These are phyloP conservation scores for Trichacis sp. DNA, from an alignment of 2,888 invertebrate species.

Conservation along the genomic window DNA sequence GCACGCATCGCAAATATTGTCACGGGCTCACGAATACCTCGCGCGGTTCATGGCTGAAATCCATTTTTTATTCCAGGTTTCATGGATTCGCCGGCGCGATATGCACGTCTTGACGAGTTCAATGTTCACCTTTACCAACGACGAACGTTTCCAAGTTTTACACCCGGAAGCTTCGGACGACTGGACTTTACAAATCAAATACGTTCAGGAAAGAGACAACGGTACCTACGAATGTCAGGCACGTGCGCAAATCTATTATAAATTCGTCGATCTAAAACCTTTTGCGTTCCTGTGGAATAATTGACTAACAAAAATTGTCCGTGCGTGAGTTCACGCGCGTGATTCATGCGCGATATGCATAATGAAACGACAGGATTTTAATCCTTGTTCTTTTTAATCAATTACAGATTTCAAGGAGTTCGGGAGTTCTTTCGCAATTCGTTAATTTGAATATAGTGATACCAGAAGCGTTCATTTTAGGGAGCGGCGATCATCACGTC, in stretches of 20 bases:
- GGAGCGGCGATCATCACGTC: conserved; percentile 88
- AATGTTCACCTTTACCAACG: conserved; percentile 90
- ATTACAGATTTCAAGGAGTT: conserved; percentile 83
- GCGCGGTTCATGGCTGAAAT: too few relatives aligned
- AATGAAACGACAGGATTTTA: too few relatives aligned
- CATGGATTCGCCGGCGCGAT: conserved; percentile 91
- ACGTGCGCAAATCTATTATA: too few relatives aligned
- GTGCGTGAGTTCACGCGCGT: too few relatives aligned
- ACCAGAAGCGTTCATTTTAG: conserved; percentile 89
- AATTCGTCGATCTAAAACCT: too few relatives aligned
- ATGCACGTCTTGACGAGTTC: conserved; percentile 95
- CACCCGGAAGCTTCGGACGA: conserved; percentile 92
- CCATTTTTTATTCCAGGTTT: conserved; percentile 75
- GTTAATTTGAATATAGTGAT: conserved; percentile 90
- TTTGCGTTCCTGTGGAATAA: too few relatives aligned
- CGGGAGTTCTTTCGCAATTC: conserved; percentile 87
- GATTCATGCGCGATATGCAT: too few relatives aligned
- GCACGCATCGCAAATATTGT: background rate
- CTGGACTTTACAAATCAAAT: conserved; percentile 95
- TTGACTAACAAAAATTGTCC: too few relatives aligned
- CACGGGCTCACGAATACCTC: background rate
- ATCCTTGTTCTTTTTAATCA: background rate
- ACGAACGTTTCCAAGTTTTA: conserved; percentile 83
- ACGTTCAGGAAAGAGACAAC: conserved; percentile 92
- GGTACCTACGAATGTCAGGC: conserved; percentile 94